Conservation (phyloP, 2,888 invertebrate genomes). For the Dendrolimus pini region DNA sequence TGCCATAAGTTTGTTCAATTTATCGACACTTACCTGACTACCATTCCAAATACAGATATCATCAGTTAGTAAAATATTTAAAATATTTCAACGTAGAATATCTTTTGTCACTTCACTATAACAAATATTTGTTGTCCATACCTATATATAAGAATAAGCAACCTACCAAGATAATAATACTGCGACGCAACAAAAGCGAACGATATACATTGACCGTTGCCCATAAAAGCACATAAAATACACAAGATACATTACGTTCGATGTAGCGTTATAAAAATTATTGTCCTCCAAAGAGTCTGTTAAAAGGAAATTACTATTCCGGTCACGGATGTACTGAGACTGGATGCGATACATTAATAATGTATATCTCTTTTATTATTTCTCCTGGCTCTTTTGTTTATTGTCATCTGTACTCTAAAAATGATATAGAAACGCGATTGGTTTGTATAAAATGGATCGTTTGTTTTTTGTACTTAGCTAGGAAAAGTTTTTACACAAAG, state of each 20-base stretch:
- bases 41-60: background rate
- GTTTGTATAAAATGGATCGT: background rate
- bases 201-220: constrained; percentile 16
- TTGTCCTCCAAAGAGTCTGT: constrained; percentile 40
- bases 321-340: constrained; percentile 23
- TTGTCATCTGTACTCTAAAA: constrained; percentile 5
- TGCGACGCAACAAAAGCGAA: background rate
- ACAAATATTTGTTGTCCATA: background rate
- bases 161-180: background rate
- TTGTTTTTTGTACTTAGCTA: background rate
- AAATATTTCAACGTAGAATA: background rate
- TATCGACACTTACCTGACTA: background rate
- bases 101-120: background rate
- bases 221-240: constrained; percentile 14
- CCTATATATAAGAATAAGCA: background rate
- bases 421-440: background rate
- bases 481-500: no score
- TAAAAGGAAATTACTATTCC: constrained; percentile 60
- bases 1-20: no score
- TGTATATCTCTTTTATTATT: constrained; percentile 29
- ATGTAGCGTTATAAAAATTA: constrained; percentile 35
- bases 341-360: constrained; percentile 36
- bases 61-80: background rate
- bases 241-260: constrained; percentile 5
- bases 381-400: constrained; percentile 24